phyloP scores from a whole-genome alignment of 2,113 vertebrate genomes.

The Ciconia stormi region DNA sequence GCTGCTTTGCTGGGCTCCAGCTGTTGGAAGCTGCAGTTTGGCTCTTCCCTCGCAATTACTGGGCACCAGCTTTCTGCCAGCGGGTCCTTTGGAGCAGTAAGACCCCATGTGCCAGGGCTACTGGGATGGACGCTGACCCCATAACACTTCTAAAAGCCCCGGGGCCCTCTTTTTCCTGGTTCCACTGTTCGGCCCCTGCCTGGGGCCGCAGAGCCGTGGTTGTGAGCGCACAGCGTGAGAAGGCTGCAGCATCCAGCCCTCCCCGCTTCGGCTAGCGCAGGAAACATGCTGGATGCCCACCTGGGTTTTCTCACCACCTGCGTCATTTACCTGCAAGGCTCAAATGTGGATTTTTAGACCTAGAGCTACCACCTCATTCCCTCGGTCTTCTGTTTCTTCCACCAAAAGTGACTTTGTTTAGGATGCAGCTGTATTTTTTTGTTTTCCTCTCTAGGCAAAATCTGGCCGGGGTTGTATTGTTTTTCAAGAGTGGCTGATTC shows the following conservation, averaged over 20 bases:
- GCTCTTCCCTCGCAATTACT: background rate
- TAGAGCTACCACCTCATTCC: background rate
- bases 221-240: rapidly evolving
- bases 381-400: background rate
- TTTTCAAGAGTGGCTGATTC: background rate
- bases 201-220: background rate
- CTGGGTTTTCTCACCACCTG: background rate
- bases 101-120: background rate
- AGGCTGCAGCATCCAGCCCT: background rate
- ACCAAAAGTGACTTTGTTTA: background rate
- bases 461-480: background rate
- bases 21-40: background rate
- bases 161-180: background rate
- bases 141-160: rapidly evolving
- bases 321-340: background rate
- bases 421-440: background rate
- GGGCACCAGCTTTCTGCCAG: background rate
- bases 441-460: background rate
- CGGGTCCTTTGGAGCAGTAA: background rate
- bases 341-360: background rate
- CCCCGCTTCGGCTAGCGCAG: rapidly evolving
- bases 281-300: rapidly evolving
- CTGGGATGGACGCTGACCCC: background rate
- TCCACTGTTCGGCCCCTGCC: background rate
- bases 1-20: background rate